phyloP scores from a whole-genome alignment of 2,113 vertebrate species.

The Gorsachius goisagi region DNA sequence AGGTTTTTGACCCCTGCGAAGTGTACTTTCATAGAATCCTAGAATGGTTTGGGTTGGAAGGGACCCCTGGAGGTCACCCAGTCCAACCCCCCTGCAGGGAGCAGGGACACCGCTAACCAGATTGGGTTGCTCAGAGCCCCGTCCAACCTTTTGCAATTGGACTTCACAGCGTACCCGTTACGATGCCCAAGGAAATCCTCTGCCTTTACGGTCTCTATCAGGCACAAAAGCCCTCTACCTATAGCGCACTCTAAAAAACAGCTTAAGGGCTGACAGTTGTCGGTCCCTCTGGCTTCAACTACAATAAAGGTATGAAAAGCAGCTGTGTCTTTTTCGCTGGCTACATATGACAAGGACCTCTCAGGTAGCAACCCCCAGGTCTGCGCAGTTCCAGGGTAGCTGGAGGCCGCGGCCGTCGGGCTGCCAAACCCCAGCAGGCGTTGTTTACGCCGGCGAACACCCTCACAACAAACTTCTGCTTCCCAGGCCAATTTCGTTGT shows the following conservation, averaged over 20 bases:
- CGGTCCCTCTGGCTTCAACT: background rate
- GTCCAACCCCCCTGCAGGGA: too few species aligned
- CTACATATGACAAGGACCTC: background rate
- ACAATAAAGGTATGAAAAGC: background rate
- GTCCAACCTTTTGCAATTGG: too few species aligned
- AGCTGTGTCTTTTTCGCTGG: fast-evolving
- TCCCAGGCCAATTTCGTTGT: background rate
- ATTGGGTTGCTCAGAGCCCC: too few species aligned
- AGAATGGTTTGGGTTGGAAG: too few species aligned
- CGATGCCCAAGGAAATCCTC: fast-evolving
- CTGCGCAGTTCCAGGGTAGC: background rate
- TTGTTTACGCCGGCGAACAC: background rate
- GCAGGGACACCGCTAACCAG: too few species aligned
- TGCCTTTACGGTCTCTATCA: fast-evolving
- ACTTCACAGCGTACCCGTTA: fast-evolving
- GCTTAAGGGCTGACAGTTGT: fast-evolving
- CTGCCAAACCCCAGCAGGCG: conserved; percentile 39
- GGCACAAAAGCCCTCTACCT: background rate
- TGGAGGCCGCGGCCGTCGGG: background rate
- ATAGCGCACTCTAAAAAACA: background rate
- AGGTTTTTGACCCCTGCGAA: background rate
- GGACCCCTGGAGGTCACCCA: too few species aligned
- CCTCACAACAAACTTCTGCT: background rate
- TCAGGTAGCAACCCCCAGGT: background rate
- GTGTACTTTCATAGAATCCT: too few species aligned